Base-by-base conservation (phyloP, 2,113 vertebrate species). In the Tychaedon coryphoeus region DNA sequence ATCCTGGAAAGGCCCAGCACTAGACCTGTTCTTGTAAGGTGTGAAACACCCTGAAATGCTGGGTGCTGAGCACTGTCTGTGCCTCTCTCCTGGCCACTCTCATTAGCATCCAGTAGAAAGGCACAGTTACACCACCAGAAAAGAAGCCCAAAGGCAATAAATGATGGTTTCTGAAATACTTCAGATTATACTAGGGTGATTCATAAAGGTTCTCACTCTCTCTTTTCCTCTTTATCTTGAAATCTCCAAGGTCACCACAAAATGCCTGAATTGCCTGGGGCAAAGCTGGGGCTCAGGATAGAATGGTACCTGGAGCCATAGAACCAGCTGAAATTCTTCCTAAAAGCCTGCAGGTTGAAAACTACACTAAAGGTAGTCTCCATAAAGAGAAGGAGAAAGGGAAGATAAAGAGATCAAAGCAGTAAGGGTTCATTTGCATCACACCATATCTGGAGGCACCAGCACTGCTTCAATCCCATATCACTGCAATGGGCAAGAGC, bases 331-430 rank as follows among this genome's bases (percentile, higher is more conserved):
- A 94, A 90, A 22, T 45, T 61, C 73, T 93, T 73, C 85, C 89
- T 87, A 19, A 69, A 64, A 95, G 91, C 94, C 96, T 95, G 69
- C 81, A 93, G 89, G 92, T 92, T 85, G 84, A 57, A 90, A 91
- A 36, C 70, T 67, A 38, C 5, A 2, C 61, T 95, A 50, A 79
- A 89, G 54, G 58, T 34, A 88, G 42, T 47, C 94, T 90, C 81
- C 66, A 54, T 81, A 54, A 92, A 95, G 94, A 82, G 82, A 85
- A 61, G 47, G 93, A 95, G 93, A 95, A 91, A 87, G 80, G 53
- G 70, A 85, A 97, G 95, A 95, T 96, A 85, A 94, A 90, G 74
- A 94, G 42, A 97, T 96, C 81, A 95, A 97, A 96, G 94, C 77
- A 88, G 22, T 4, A 9, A 65, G 53, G 76, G 70, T 70, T 95